These are phyloP conservation scores for Phataginus tetradactyla DNA, from an alignment of 2,797 vertebrate species.

Conservation along the genomic window DNA sequence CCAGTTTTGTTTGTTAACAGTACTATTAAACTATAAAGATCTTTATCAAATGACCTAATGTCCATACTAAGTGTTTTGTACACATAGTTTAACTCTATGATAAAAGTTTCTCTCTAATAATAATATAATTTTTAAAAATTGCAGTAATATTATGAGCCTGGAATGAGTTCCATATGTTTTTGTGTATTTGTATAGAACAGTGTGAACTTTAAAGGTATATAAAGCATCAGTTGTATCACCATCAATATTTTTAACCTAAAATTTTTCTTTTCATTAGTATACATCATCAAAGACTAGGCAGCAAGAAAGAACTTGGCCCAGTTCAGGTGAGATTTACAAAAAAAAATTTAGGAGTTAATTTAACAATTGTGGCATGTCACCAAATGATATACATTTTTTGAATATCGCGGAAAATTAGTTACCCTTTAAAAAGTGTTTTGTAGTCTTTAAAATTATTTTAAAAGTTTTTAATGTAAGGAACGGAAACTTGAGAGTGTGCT, in stretches of 20 bases:
- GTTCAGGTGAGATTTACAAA: conserved; percentile 75
- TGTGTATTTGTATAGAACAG: neutral
- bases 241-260: conserved; percentile 57
- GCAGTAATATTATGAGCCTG: neutral
- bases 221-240: too few relatives aligned
- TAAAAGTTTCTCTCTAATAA: conserved; percentile 1
- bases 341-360: conserved; percentile 1
- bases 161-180: conserved; percentile 39
- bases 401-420: conserved; percentile 28
- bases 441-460: conserved; percentile 23
- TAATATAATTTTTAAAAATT: conserved; percentile 34
- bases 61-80: neutral
- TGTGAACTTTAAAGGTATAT: conserved; percentile 6
- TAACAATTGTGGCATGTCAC: neutral
- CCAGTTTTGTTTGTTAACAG: neutral
- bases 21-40: neutral
- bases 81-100: neutral
- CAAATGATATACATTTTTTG: conserved; percentile 42
- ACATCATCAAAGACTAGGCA: conserved; percentile 77
- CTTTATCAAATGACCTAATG: neutral
- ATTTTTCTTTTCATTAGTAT: conserved; percentile 75
- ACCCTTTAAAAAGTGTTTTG: neutral
- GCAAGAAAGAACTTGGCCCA: conserved; percentile 81
- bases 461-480: conserved; percentile 24
- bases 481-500: neutral